A percentile compares a stretch with the other conserved stretches of the same genome.
Conservation (phyloP, 2,888 invertebrate species). For the Ophioninae sp. region DNA sequence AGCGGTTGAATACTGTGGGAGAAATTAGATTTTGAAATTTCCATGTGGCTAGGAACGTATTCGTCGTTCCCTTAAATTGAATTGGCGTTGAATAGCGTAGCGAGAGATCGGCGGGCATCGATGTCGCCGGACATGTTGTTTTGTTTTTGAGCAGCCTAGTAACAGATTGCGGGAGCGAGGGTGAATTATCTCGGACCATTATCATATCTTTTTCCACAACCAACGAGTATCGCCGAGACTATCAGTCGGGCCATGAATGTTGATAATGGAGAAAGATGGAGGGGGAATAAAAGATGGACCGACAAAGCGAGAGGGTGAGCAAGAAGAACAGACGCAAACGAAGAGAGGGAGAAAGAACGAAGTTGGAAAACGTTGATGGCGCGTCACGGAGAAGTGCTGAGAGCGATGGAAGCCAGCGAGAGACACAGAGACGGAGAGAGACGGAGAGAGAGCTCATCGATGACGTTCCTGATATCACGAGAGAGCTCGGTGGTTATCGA, state of each 20-base stretch:
- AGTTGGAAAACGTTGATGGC: constrained; percentile 50
- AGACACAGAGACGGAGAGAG: not conserved
- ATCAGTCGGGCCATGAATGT: constrained; percentile 46
- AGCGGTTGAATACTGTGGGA: no score
- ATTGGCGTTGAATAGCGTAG: not conserved
- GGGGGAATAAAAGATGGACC: constrained; percentile 23
- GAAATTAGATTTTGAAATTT: no score
- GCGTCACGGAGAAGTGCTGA: constrained; percentile 46
- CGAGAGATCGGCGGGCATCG: constrained; percentile 28
- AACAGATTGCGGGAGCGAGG: constrained; percentile 43
- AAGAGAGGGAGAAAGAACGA: constrained; percentile 9
- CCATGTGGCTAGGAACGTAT: no score
- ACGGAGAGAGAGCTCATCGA: constrained; percentile 66
- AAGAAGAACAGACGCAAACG: constrained; percentile 6
- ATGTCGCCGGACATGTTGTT: constrained; percentile 25
- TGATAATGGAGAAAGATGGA: constrained; percentile 45
- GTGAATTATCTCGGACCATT: constrained; percentile 50
- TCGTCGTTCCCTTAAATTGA: not conserved
- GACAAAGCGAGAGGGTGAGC: constrained; percentile 6
- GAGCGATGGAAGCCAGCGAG: constrained; percentile 49
- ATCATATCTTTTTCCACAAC: constrained; percentile 41
- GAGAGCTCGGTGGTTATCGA: constrained; percentile 74
- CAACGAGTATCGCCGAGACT: constrained; percentile 44
- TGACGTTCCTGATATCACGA: constrained; percentile 71
- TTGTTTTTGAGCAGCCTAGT: constrained; percentile 16